These are phyloP conservation scores for Drosophila tropicalis DNA, from an alignment of 1,140 invertebrate genomes.

Conservation along the genomic window DNA sequence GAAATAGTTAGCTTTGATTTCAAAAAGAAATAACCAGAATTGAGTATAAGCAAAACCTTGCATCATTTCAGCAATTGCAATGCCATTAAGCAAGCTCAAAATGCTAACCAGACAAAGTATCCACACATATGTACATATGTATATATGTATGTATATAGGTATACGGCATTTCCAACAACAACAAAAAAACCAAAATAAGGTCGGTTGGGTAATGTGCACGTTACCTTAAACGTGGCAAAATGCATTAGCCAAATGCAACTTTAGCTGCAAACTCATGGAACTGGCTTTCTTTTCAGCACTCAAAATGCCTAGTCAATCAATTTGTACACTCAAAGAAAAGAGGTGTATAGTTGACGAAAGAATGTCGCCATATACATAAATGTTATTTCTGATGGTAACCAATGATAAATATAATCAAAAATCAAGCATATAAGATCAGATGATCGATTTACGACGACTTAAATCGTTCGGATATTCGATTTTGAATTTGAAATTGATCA, in stretches of 20 bases:
- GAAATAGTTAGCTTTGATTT: conserved; percentile 25
- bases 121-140: not conserved
- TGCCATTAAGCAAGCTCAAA: conserved; percentile 8
- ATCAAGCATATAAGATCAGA: not conserved
- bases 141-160: conserved; percentile 9
- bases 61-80: conserved; percentile 21
- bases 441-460: too few relatives aligned
- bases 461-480: too few relatives aligned
- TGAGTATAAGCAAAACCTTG: conserved; percentile 9
- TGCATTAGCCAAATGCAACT: conserved; percentile 50
- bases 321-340: conserved; percentile 19
- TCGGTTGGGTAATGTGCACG: conserved; percentile 70
- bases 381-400: not conserved
- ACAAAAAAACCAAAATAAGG: conserved; percentile 52
- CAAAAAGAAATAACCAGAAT: conserved; percentile 21
- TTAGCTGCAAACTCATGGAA: conserved; percentile 32
- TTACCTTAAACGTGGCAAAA: conserved; percentile 67
- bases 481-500: too few relatives aligned
- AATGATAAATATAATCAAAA: not conserved
- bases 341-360: not conserved
- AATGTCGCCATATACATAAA: not conserved
- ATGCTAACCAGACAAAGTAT: conserved; percentile 5
- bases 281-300: conserved; percentile 60
- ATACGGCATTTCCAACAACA: not conserved
- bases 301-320: conserved; percentile 40